These are phyloP conservation scores for Pollenia angustigena DNA, from an alignment of 2,888 invertebrate genomes.

Conservation along the genomic window DNA sequence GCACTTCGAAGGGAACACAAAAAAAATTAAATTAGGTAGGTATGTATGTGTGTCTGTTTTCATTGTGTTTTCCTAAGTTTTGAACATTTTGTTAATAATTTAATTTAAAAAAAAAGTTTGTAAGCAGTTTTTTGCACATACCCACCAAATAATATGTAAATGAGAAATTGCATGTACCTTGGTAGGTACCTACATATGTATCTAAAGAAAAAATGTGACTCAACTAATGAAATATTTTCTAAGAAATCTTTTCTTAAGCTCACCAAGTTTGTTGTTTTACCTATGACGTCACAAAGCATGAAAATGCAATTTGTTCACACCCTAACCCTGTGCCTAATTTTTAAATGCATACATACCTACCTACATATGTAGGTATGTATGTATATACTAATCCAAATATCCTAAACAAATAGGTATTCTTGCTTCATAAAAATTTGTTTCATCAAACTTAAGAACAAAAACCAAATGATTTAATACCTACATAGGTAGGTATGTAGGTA, in stretches of 20 bases:
- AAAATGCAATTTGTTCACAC: constrained; percentile 47
- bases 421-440: too few species aligned
- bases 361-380: neutral
- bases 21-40: constrained; percentile 1
- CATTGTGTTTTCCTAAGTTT: constrained; percentile 48
- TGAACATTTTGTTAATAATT: constrained; percentile 4
- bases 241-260: too few species aligned
- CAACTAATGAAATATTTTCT: neutral
- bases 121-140: constrained; percentile 32
- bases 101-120: constrained; percentile 17
- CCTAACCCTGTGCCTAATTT: constrained; percentile 45
- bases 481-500: neutral
- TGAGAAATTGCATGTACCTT: constrained; percentile 9
- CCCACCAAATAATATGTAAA: neutral
- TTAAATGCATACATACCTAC: neutral
- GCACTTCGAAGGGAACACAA: neutral
- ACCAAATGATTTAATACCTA: too few species aligned
- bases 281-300: constrained; percentile 37
- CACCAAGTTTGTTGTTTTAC: too few species aligned
- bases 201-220: constrained; percentile 20
- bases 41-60: constrained; percentile 12
- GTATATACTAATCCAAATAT: too few species aligned
- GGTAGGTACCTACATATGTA: neutral
- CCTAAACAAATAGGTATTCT: too few species aligned
- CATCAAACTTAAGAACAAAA: too few species aligned